Percentiles rank a stretch among this genome's conserved stretches.
Evolutionary conservation across 1,140 invertebrate species (phyloP).

Genomic region (Calosoma granatense): DNA sequence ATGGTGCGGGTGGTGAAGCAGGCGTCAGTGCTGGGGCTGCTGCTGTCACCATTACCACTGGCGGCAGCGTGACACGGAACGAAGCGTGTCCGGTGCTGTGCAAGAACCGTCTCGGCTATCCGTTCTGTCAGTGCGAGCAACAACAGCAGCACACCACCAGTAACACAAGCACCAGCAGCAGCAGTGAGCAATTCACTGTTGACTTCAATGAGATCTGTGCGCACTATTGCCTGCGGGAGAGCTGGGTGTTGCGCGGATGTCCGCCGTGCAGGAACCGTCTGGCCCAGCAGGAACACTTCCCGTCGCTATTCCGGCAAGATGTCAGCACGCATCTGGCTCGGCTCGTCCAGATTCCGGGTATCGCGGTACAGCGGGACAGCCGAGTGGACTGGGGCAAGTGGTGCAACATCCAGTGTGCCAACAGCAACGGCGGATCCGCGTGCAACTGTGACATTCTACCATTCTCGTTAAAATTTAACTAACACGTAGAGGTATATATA

Average conservation of each 20-base stretch:
- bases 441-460: conserved; percentile 45
- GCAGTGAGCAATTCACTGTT: conserved; percentile 12
- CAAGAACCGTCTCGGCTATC: conserved; percentile 31
- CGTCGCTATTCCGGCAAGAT: conserved; percentile 10
- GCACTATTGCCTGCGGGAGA: conserved; percentile 26
- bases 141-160: conserved; percentile 12
- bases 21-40: too few relatives aligned
- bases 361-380: conserved; percentile 4
- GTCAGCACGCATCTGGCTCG: conserved; percentile 1
- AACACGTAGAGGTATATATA: background rate
- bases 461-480: conserved; percentile 17
- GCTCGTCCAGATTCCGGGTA: conserved; percentile 2
- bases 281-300: background rate
- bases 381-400: conserved; percentile 34
- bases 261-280: conserved; percentile 15
- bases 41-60: background rate
- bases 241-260: conserved; percentile 21
- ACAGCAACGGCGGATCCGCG: conserved; percentile 41
- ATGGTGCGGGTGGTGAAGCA: conserved; percentile 10
- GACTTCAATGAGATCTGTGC: conserved; percentile 30
- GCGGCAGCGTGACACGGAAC: background rate
- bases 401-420: conserved; percentile 37
- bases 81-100: conserved; percentile 31
- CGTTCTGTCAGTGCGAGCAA: conserved; percentile 26
- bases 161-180: background rate